A percentile compares a stretch with the other conserved stretches of the same genome.
Evolutionary conservation across 2,797 vertebrate genomes (phyloP).

Genomic region (Taenioides sp.): DNA sequence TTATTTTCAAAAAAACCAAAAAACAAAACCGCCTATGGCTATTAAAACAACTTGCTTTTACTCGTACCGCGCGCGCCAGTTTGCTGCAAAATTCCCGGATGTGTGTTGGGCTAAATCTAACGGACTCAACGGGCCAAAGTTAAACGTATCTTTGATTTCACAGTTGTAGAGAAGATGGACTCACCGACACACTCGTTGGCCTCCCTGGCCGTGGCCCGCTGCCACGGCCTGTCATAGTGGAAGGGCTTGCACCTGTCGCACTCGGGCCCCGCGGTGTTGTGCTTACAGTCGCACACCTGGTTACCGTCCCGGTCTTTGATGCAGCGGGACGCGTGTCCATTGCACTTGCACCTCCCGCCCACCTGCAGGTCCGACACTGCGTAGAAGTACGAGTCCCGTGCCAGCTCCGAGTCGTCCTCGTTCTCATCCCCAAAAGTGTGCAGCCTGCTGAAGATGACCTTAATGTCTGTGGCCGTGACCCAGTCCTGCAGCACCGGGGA

Average conservation of each 20-base stretch:
- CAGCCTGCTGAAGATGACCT: conserved; percentile 92
- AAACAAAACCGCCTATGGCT: background rate
- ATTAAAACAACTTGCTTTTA: background rate
- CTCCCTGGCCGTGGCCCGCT: conserved; percentile 93
- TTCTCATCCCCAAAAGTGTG: conserved; percentile 98
- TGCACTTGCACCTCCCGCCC: conserved; percentile 97
- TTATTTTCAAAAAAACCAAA: background rate
- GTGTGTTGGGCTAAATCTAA: background rate
- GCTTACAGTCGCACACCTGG: conserved; percentile 96
- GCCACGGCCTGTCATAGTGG: conserved; percentile 98
- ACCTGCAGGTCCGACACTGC: conserved; percentile 98
- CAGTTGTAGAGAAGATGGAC: conserved; percentile 43
- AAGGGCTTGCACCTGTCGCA: conserved; percentile 99
- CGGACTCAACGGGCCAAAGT: background rate
- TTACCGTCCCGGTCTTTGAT: conserved; percentile 89
- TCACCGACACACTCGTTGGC: conserved; percentile 98
- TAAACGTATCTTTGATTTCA: background rate
- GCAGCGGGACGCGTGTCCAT: conserved; percentile 95
- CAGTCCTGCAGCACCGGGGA: conserved; percentile 99
- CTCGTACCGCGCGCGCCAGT: background rate
- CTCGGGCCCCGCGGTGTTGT: conserved; percentile 96
- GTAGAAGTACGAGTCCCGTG: conserved; percentile 96
- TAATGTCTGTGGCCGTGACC: conserved; percentile 98
- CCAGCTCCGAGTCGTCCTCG: conserved; percentile 96
- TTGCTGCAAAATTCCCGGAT: background rate